Conservation (phyloP, 1,140 invertebrate genomes). For the Hypothenemus hampei region DNA sequence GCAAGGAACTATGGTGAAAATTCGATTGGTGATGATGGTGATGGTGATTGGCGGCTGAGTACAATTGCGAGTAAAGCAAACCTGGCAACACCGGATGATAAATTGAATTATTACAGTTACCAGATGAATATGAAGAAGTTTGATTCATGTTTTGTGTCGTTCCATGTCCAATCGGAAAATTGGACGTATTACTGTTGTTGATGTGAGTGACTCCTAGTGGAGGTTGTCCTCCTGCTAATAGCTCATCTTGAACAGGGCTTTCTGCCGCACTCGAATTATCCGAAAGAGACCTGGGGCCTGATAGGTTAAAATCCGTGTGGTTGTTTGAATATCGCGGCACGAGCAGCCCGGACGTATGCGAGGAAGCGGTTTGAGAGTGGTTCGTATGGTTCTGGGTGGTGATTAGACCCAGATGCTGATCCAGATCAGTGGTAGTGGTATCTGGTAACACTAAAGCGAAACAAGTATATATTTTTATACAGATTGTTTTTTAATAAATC, state of each 20-base stretch:
- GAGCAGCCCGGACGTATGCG: slow-evolving; percentile 46
- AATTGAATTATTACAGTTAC: slow-evolving; percentile 61
- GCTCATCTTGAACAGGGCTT: slow-evolving; percentile 73
- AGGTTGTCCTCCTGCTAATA: slow-evolving; percentile 51
- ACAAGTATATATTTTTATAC: slow-evolving; percentile 17
- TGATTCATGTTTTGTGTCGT: slow-evolving; percentile 50
- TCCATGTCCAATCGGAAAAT: slow-evolving; percentile 58
- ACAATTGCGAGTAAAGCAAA: slow-evolving; percentile 76
- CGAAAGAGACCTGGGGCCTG: slow-evolving; percentile 65
- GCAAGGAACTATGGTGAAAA: slow-evolving; percentile 59
- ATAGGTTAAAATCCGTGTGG: slow-evolving; percentile 45
- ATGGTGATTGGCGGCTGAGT: slow-evolving; percentile 72
- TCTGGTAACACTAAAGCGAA: slow-evolving; percentile 63
- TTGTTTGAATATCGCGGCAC: slow-evolving; percentile 55
- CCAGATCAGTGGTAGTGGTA: slow-evolving; percentile 67
- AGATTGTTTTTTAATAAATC: no score
- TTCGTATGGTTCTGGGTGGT: slow-evolving; percentile 48
- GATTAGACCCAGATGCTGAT: slow-evolving; percentile 70
- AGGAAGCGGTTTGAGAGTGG: slow-evolving; percentile 44
- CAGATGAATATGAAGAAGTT: slow-evolving; percentile 47
- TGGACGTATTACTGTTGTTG: slow-evolving; percentile 51
- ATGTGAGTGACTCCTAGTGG: slow-evolving; percentile 56
- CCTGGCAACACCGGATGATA: slow-evolving; percentile 73
- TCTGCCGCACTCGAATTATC: slow-evolving; percentile 78
- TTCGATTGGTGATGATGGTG: slow-evolving; percentile 66